These are phyloP conservation scores for Drosophila cardini DNA, from an alignment of 1,140 invertebrate genomes.

Conservation along the genomic window DNA sequence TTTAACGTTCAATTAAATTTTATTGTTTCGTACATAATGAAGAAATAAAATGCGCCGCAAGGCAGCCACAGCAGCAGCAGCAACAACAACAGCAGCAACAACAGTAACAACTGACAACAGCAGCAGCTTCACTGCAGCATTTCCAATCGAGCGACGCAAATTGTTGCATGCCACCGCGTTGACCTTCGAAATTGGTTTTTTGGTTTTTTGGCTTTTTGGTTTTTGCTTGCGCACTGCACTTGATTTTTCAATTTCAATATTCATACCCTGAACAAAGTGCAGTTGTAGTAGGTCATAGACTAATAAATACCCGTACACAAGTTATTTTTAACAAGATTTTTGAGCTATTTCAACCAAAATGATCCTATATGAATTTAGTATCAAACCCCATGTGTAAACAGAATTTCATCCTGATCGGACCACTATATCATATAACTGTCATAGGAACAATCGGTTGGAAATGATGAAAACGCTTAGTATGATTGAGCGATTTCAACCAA, in stretches of 20 bases:
- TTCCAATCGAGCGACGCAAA: constrained; percentile 44
- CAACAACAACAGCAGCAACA: constrained; percentile 18
- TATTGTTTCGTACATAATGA: constrained; percentile 70
- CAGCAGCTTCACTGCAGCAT: constrained; percentile 38
- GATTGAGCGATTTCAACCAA: too few relatives aligned
- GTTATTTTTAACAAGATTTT: too few relatives aligned
- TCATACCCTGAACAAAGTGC: constrained; percentile 14
- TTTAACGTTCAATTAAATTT: constrained; percentile 73
- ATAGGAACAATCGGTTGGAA: too few relatives aligned
- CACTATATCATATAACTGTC: too few relatives aligned
- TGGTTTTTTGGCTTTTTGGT: constrained; percentile 8
- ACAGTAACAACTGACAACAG: constrained; percentile 14
- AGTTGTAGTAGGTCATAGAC: background rate
- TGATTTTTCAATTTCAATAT: constrained; percentile 43
- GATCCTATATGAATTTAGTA: too few relatives aligned
- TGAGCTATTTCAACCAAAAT: too few relatives aligned
- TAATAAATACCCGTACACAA: too few relatives aligned
- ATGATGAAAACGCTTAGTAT: too few relatives aligned
- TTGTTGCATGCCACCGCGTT: constrained; percentile 34
- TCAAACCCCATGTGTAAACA: too few relatives aligned
- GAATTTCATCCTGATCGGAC: too few relatives aligned
- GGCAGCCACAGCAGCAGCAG: constrained; percentile 35
- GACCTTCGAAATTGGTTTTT: constrained; percentile 47
- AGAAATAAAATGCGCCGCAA: constrained; percentile 64
- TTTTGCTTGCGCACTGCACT: constrained; percentile 40